Evolutionary conservation across 2,888 invertebrate species (phyloP).

Genomic region (Sipunculus nudus): DNA sequence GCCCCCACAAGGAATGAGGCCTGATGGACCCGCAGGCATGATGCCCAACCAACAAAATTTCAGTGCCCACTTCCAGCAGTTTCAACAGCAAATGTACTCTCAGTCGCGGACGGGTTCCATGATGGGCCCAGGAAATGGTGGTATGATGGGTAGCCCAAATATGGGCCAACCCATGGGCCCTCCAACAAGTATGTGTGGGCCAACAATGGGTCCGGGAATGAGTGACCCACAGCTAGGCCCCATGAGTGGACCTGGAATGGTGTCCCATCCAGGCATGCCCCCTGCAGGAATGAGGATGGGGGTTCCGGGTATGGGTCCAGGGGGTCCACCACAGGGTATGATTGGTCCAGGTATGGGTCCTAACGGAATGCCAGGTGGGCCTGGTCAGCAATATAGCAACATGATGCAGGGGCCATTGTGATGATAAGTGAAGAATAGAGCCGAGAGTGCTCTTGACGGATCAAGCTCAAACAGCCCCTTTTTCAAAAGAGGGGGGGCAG

Average conservation of each 20-base stretch:
- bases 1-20: neutral
- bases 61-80: slow-evolving; percentile 57
- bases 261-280: neutral
- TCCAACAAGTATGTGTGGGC: slow-evolving; percentile 19
- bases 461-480: too few species aligned
- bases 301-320: slow-evolving; percentile 20
- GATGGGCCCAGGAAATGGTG: slow-evolving; percentile 23
- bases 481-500: too few species aligned
- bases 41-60: slow-evolving; percentile 18
- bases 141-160: slow-evolving; percentile 1
- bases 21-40: neutral
- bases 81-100: slow-evolving; percentile 62
- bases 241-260: slow-evolving; percentile 13
- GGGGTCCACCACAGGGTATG: slow-evolving; percentile 1
- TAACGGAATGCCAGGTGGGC: neutral
- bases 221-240: too few species aligned
- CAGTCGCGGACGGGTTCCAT: slow-evolving; percentile 51
- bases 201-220: too few species aligned
- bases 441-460: too few species aligned
- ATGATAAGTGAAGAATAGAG: too few species aligned
- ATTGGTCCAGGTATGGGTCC: neutral
- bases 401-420: too few species aligned
- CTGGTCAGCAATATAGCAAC: too few species aligned
- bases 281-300: slow-evolving; percentile 8
- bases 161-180: slow-evolving; percentile 24